Base-by-base conservation (phyloP, 1,140 invertebrate genomes). In the Diabrotica virgifera region DNA sequence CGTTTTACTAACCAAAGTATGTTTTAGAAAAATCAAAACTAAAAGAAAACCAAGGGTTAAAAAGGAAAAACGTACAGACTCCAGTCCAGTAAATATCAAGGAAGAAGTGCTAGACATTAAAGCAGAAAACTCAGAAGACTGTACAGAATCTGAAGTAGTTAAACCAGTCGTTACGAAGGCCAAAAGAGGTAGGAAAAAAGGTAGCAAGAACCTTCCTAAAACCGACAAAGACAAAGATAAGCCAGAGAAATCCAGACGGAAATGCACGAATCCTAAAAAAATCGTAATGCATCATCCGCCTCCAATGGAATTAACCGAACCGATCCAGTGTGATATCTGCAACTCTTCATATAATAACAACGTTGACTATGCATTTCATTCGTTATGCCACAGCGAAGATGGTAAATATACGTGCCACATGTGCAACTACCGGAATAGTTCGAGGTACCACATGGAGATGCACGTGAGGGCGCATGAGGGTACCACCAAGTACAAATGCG, bases 401-500 rank as follows among this genome's bases (percentile, higher is more conserved):
- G 75, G 76, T 5, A 78, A 75, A 36, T 76, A 80, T 7, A 72
- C 75, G 14, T 82, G 81, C 56, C 74, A 79, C 1, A 52, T 77
- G 10, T 82, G 81, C 64, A 74, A 79, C 8, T 82, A 79, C 40
- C 74, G 74, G 6, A 81, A 79, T 6, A 54, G 67, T 6, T 79
- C 81, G 61, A 80, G 79, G 54, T 82, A 80, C 63, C 76, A 79
- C 56, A 68, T 82, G 5, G 74, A 79, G 10, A 72, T 78, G 37
- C 80, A 82, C 62, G 72, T 77, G 13, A 66, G 70, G 52, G 72
- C 72, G 0, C 76, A 78, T 58, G 73, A 82, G 76, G 78, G 81
- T 73, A 77, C 68, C 46, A 82, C 78, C 9, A 77, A 82, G 74
- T 83, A 81, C 63, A 82, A 78, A 68, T 84, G 83, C 62, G 77